Conservation (phyloP, 2,888 invertebrate species). For the Meteorus colon region DNA sequence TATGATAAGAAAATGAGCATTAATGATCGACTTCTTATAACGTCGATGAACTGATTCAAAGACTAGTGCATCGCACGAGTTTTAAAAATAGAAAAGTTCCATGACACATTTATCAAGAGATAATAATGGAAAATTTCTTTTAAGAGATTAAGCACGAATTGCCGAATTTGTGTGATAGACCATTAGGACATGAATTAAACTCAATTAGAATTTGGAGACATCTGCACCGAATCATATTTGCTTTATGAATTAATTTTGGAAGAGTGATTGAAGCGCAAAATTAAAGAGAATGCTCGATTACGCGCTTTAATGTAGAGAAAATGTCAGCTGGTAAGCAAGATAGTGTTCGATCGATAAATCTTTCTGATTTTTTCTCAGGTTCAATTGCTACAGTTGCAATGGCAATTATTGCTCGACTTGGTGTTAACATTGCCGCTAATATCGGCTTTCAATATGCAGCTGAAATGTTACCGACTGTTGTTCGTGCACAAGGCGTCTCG, state of each 20-base stretch:
- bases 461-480: conserved; percentile 90
- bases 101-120: too few relatives aligned
- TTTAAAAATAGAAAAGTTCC: too few relatives aligned
- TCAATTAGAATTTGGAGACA: too few relatives aligned
- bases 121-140: too few relatives aligned
- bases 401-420: conserved; percentile 88
- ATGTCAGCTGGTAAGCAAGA: conserved; percentile 5
- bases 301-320: conserved; percentile 24
- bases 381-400: conserved; percentile 82
- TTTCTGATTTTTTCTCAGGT: conserved; percentile 73
- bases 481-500: conserved; percentile 90
- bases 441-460: conserved; percentile 94
- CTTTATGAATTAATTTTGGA: too few relatives aligned
- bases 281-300: neutral
- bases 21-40: neutral
- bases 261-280: too few relatives aligned
- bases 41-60: neutral
- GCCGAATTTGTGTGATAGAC: too few relatives aligned
- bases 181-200: too few relatives aligned
- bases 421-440: conserved; percentile 92
- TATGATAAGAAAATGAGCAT: conserved; percentile 62
- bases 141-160: too few relatives aligned
- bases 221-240: too few relatives aligned
- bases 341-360: conserved; percentile 49
- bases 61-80: too few relatives aligned